These are phyloP conservation scores for Cyprinodon variegatus DNA, from an alignment of 2,113 vertebrate species.

Conservation along the genomic window DNA sequence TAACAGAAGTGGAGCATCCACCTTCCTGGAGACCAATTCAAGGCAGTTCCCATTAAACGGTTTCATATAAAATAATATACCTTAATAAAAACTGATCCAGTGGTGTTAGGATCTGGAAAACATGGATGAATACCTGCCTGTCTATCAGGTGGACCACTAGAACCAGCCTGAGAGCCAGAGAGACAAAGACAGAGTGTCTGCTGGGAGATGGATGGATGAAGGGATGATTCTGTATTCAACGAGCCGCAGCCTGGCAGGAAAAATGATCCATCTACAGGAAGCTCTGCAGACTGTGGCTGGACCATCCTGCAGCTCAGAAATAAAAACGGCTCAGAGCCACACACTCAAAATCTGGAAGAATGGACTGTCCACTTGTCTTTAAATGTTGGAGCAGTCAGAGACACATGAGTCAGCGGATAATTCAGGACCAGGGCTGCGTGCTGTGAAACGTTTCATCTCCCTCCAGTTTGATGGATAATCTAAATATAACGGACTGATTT, in stretches of 20 bases:
- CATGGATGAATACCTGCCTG: too few species aligned
- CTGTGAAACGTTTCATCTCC: too few species aligned
- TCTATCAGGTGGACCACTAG: too few species aligned
- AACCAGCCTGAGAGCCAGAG: too few species aligned
- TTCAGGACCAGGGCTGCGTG: too few species aligned
- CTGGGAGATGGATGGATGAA: constrained; percentile 10
- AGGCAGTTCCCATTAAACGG: not conserved
- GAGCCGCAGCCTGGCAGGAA: constrained; percentile 16
- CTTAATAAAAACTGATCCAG: too few species aligned
- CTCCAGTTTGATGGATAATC: too few species aligned
- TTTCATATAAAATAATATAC: too few species aligned
- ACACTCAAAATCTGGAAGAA: not conserved
- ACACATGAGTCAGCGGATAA: too few species aligned
- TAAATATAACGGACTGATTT: too few species aligned
- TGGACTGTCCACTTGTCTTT: not conserved
- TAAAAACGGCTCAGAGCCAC: not conserved
- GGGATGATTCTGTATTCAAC: constrained; percentile 33
- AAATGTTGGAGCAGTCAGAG: too few species aligned
- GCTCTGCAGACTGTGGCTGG: not conserved
- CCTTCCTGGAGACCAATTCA: not conserved
- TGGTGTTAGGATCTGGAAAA: too few species aligned
- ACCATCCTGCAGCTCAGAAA: not conserved
- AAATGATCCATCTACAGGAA: constrained; percentile 2
- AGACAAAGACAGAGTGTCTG: not conserved
- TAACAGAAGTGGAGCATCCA: not conserved